Base-by-base conservation (phyloP, 2,113 vertebrate genomes). In the Zootoca vivipara region DNA sequence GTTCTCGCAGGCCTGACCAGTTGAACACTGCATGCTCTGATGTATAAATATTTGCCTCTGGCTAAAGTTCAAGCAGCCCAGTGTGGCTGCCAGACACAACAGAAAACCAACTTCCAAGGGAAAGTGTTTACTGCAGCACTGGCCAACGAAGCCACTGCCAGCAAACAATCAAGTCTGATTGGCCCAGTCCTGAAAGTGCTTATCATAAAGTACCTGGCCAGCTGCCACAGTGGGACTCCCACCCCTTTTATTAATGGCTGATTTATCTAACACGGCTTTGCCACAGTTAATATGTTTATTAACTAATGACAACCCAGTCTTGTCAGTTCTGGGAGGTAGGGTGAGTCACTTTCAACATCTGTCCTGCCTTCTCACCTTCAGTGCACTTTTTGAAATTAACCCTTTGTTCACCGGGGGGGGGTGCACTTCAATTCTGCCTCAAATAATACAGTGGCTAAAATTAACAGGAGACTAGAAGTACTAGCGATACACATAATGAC, bases 31-130 rank as follows among this genome's bases (percentile, higher is more conserved):
- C 96, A 95, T 96, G 96, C 96, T 96, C 96, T 95, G 96, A 97
- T 97, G 96, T 96, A 97, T 97, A 98, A 98, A 98, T 98, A 98
- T 98, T 97, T 98, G 97, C 96, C 97, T 97, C 96, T 97, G 97
- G 97, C 97, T 96, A 97, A 98, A 97, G 97, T 97, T 98, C 97
- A 97, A 97, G 96, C 96, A 92, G 96, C 94, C 94, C 94, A 95
- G 93, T 93, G 96, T 90, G 94, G 95, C 96, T 97, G 97, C 97
- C 97, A 98, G 97, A 97, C 97, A 97, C 96, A 97, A 97, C 96
- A 97, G 96, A 96, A 96, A 96, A 96, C 95, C 96, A 97, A 94
- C 95, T 95, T 96, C 96, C 96, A 96, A 96, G 96, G 92, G 96
- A 97, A 97, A 97, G 97, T 97, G 97, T 97, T 97, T 96, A 96